Base-by-base conservation (phyloP, 2,113 vertebrate genomes). In the Aspidoscelis tigris region DNA sequence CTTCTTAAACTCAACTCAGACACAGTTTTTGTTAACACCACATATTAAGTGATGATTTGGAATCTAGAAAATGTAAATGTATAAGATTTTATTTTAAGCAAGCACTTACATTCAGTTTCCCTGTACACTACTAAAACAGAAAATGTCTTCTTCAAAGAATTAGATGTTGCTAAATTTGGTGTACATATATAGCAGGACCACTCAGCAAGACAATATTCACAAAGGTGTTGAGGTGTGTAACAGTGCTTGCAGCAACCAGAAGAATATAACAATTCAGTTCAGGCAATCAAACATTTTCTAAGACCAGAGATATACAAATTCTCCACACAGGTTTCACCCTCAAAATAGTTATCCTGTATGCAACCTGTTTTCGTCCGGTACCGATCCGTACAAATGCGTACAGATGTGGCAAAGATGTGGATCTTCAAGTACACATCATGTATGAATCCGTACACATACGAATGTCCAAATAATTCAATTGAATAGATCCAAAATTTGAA, bases 251-350 rank as follows among this genome's bases (percentile, higher is more conserved):
- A 79, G 68, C 68, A 64, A 39, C 24, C 87, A 88, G 20, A 9
- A 33, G 7, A 64, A 86, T 92, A 5, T 10, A 10, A 33, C 91
- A 47, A 58, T 88, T 81, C 91, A 84, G 87, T 79, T 87, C 78
- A 71, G 16, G 55, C n/a, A 69, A 83, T 12, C 0, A 86, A 50
- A 61, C 5, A 43, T 61, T 73, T 44, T 64, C 70, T 20, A 70
- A 73, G 21, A 82, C 22, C 50, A 58, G 47, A 58, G 14, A 58
- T 58, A 39, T 33, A 58, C 20, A 73, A 75, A 75, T 50, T 75
- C 24, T 33, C 24, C 18, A 16, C 16, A 14, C 47, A 55, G 47
- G 26, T 55, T n/a, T 76, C 1, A 53, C 86, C 4, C 24, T 70
- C 86, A 85, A 41, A 83, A 83, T 26, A 86, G 21, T 81, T 68